Evolutionary conservation across 2,113 vertebrate species (phyloP).

Genomic region (Callionymus lyra): DNA sequence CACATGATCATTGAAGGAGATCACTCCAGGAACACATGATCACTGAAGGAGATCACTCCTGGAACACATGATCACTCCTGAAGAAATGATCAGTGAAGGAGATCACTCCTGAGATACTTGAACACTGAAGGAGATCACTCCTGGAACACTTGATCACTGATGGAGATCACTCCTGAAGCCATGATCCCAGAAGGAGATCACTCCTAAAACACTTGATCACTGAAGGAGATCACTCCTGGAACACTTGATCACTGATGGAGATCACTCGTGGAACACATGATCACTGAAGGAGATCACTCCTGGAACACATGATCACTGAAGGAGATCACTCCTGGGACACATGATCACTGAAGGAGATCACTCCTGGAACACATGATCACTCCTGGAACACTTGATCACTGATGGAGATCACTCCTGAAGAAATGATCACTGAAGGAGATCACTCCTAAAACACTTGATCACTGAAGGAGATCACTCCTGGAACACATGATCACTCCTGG

Average conservation of each 20-base stretch:
- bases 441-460: conserved; percentile 60
- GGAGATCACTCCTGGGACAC: conserved; percentile 59
- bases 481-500: too few species aligned
- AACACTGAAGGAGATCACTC: background rate
- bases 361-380: too few species aligned
- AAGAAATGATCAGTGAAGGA: background rate
- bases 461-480: too few species aligned
- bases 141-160: background rate
- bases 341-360: background rate
- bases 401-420: too few species aligned
- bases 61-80: background rate
- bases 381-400: conserved; percentile 55
- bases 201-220: conserved; percentile 56
- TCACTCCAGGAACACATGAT: background rate
- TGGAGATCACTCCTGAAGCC: conserved; percentile 59
- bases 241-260: background rate
- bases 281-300: conserved; percentile 48
- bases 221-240: conserved; percentile 59
- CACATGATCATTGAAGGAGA: background rate
- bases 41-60: background rate
- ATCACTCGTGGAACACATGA: conserved; percentile 59
- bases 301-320: conserved; percentile 19
- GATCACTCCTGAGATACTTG: background rate
- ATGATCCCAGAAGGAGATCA: background rate
- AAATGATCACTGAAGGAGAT: background rate